These are phyloP conservation scores for Huso huso DNA, from an alignment of 2,797 vertebrate species.

Conservation along the genomic window DNA sequence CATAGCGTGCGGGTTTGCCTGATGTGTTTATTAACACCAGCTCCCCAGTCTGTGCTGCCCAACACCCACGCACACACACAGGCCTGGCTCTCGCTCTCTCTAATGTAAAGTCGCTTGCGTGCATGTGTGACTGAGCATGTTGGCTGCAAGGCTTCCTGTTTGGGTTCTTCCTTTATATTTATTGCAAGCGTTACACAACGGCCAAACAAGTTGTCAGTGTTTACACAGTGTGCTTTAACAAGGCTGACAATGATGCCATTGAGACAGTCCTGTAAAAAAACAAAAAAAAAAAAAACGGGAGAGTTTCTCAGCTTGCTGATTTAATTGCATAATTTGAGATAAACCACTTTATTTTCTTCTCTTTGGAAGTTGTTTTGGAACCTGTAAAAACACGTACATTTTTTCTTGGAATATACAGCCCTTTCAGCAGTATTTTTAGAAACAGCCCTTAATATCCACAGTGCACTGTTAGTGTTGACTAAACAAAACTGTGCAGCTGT, in stretches of 20 bases:
- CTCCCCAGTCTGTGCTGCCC: constrained; percentile 25
- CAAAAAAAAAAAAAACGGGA: constrained; percentile 13
- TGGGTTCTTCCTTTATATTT: constrained; percentile 37
- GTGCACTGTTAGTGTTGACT: not conserved
- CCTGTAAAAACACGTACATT: constrained; percentile 1
- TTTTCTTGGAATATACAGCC: not conserved
- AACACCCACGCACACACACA: constrained; percentile 19
- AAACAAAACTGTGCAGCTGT: not conserved
- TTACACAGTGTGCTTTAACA: constrained; percentile 40
- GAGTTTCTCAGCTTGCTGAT: not conserved
- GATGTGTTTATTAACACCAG: constrained; percentile 1
- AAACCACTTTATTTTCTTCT: not conserved
- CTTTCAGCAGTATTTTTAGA: not conserved
- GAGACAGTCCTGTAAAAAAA: constrained; percentile 30
- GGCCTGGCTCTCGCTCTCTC: not conserved
- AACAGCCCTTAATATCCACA: not conserved
- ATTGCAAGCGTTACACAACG: constrained; percentile 34
- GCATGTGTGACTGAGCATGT: not conserved
- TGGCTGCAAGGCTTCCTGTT: constrained; percentile 23
- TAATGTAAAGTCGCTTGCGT: not conserved
- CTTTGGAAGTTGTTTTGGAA: not conserved
- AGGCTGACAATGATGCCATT: constrained; percentile 48
- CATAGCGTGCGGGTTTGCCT: not conserved
- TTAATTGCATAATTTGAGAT: constrained; percentile 7
- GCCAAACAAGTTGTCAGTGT: constrained; percentile 37